Evolutionary conservation across 1,140 invertebrate genomes (phyloP), one percentile per base, ranked within the genome.

Genomic region (Papilio dardanus): DNA sequence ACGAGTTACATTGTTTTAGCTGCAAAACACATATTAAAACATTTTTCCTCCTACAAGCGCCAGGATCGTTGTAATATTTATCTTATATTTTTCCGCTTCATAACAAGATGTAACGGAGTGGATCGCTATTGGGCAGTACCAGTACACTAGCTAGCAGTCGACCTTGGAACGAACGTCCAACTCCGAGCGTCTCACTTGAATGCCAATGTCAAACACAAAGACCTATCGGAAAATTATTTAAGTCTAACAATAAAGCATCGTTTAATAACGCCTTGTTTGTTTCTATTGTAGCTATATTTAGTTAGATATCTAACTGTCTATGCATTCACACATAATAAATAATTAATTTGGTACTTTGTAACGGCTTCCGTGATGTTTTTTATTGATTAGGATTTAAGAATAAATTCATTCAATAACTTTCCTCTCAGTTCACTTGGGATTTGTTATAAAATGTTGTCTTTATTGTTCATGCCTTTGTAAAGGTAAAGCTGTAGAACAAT

Each of bases 131-230:
- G 82, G 71, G 37, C 42, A 28, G 69, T 74, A 77, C 71, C 74
- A n/a, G n/a, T n/a, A n/a, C n/a, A n/a, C n/a, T n/a, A n/a, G n/a
- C n/a, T 69, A 83, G 82, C 79, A 79, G 75, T 74, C 86, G 86
- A 83, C 88, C 87, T 90, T 88, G 86, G 80, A 74, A 78, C 83
- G 83, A 81, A 84, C 74, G 71, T 80, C 78, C 81, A 50, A 78
- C 62, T 80, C 77, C 81, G 58, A 78, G 76, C 86, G 86, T 84
- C 82, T 86, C 81, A 88, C 74, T 81, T 86, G 82, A 89, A 87
- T 89, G 84, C 81, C 85, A 87, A 87, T 87, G 86, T 83, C 87
- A 85, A 77, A 68, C 74, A 80, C 79, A 77, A 50, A 50, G 71
- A 78, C 42, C 24, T 62, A 69, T 73, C 67, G 66, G 68, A 73